phyloP scores from a whole-genome alignment of 1,140 invertebrate species.

The Drosophila suzukii region DNA sequence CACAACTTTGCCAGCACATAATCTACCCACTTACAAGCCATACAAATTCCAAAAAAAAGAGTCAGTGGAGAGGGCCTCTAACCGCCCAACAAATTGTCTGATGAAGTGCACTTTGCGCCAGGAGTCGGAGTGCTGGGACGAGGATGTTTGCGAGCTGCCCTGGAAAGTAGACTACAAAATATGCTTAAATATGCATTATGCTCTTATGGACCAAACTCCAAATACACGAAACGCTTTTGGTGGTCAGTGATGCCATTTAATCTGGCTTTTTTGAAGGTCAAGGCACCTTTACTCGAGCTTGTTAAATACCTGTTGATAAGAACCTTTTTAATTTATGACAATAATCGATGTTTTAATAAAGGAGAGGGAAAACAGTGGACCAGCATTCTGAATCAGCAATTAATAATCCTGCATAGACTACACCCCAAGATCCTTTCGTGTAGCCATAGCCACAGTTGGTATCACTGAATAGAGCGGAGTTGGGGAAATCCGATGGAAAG shows the following conservation, averaged over 20 bases:
- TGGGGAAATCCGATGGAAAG: slow-evolving; percentile 12
- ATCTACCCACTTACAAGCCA: slow-evolving; percentile 43
- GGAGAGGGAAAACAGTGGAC: background rate
- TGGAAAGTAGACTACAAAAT: slow-evolving; percentile 78
- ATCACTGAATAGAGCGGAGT: slow-evolving; percentile 24
- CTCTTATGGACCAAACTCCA: slow-evolving; percentile 58
- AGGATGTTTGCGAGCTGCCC: slow-evolving; percentile 47
- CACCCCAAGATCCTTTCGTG: background rate
- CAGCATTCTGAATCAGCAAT: background rate
- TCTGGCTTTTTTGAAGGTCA: slow-evolving; percentile 1
- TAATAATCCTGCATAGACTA: background rate
- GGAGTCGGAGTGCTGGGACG: slow-evolving; percentile 10
- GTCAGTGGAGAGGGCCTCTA: slow-evolving; percentile 6
- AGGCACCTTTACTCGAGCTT: no score
- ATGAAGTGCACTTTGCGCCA: slow-evolving; percentile 71
- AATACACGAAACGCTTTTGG: slow-evolving; percentile 17
- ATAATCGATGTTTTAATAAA: background rate
- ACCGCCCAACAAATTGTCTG: slow-evolving; percentile 64
- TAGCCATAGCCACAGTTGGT: background rate
- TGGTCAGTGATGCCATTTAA: slow-evolving; percentile 15
- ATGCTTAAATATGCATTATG: slow-evolving; percentile 83
- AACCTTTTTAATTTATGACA: no score
- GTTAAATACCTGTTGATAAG: no score
- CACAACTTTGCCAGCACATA: slow-evolving; percentile 34
- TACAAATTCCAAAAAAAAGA: slow-evolving; percentile 7